These are phyloP conservation scores for Camptogramma bilineatum DNA, from an alignment of 2,888 invertebrate genomes.

Conservation along the genomic window DNA sequence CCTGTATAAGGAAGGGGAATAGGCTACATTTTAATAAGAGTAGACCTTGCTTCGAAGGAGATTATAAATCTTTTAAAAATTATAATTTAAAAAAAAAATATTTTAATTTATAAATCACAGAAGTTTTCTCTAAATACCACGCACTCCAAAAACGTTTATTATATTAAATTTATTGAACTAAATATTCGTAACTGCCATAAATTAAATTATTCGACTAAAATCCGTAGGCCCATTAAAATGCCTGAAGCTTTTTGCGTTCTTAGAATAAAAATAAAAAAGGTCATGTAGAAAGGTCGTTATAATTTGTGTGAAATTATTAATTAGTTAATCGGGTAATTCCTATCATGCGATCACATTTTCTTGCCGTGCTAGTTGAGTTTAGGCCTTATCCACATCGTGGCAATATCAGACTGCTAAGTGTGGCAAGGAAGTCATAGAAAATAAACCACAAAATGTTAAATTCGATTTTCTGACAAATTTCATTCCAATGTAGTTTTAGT, in stretches of 20 bases:
- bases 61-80: too few relatives aligned
- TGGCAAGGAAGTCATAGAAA: background rate
- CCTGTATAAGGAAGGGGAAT: too few relatives aligned
- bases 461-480: too few relatives aligned
- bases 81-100: too few relatives aligned
- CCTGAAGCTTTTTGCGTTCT: conserved; percentile 22
- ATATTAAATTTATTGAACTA: conserved; percentile 24
- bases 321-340: conserved; percentile 68
- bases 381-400: background rate
- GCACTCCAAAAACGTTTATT: conserved; percentile 18
- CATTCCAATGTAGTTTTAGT: too few relatives aligned
- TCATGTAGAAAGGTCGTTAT: conserved; percentile 50
- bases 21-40: too few relatives aligned
- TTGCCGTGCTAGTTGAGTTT: conserved; percentile 22
- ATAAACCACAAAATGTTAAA: too few relatives aligned
- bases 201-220: conserved; percentile 32
- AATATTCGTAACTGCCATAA: conserved; percentile 20
- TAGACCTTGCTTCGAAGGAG: too few relatives aligned
- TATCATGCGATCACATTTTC: conserved; percentile 55
- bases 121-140: conserved; percentile 2
- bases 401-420: background rate
- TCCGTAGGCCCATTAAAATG: conserved; percentile 27
- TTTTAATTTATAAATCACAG: too few relatives aligned
- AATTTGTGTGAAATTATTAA: conserved; percentile 81
- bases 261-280: conserved; percentile 21